Evolutionary conservation across 2,113 vertebrate species (phyloP), one percentile per base, ranked within the genome.

Genomic region (Platysternon megacephalum): DNA sequence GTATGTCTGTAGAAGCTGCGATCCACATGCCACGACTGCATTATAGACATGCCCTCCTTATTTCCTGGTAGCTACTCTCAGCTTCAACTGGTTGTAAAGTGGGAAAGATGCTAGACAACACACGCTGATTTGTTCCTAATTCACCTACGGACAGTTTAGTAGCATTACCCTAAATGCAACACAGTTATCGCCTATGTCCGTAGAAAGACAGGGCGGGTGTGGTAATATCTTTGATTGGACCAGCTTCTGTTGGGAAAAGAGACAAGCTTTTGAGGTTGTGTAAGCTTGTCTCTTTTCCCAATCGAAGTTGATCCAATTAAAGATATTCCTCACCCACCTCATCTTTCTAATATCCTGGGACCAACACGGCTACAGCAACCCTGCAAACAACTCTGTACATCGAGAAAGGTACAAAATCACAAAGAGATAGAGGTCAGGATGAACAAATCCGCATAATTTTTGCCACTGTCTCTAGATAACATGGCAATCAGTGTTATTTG

Each of bases 81-180:
- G 80, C 58, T 91, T 65, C 87, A 95, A 85, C 21, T 29, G 5
- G 11, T 53, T 88, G 86, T 85, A 88, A 88, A 95, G 52, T 2
- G 17, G 80, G 88, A 86, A 94, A 93, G 32, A 2, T 79, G 51
- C 46, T 26, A 81, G 74, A 19, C 24, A 88, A 61, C 7, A 81
- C 78, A 93, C 86, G 39, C 14, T 82, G 46, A 95, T 84, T 80
- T 49, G 39, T 65, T 96, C 94, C 89, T 89, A 92, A 93, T 95
- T 88, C 8, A 83, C 80, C 8, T 94, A 48, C 80, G 26, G 4
- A 53, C 11, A 3, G 28, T 93, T 94, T 65, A 95, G 14, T 89
- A 89, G 87, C 61, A n/a, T 65, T 82, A 68, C 5, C 79, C 13
- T 84, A 89, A 89, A 21, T 39, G 17, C 2, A 82, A 21, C 29